Evolutionary conservation across 2,888 invertebrate genomes (phyloP).

Genomic region (Philereme transversata): DNA sequence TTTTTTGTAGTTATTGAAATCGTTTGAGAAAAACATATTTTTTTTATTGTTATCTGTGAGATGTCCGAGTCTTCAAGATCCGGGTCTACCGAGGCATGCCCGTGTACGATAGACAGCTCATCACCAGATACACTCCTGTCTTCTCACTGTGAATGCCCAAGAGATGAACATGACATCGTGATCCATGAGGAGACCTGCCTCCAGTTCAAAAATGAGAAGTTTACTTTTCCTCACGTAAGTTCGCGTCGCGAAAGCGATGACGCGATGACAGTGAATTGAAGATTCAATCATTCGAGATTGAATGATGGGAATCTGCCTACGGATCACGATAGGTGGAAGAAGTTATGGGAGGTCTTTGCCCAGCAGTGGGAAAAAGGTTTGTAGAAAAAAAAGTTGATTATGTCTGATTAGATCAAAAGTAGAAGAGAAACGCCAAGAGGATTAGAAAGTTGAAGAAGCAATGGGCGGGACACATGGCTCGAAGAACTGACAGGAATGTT

Average conservation of each 20-base stretch:
- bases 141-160: constrained; percentile 60
- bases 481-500: too few relatives aligned
- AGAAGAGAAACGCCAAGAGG: too few relatives aligned
- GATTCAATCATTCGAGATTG: too few relatives aligned
- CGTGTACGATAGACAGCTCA: constrained; percentile 51
- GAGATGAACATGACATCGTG: constrained; percentile 62
- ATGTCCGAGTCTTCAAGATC: constrained; percentile 47
- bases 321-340: too few relatives aligned
- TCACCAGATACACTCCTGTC: constrained; percentile 39
- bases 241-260: not conserved
- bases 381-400: too few relatives aligned
- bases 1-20: constrained; percentile 18
- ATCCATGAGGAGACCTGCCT: constrained; percentile 63
- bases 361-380: too few relatives aligned
- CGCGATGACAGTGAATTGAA: too few relatives aligned
- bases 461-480: too few relatives aligned
- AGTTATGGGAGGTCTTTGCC: too few relatives aligned
- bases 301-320: too few relatives aligned
- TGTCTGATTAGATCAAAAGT: too few relatives aligned
- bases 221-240: constrained; percentile 61
- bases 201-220: constrained; percentile 61
- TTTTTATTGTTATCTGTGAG: constrained; percentile 1
- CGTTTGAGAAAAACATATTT: constrained; percentile 6
- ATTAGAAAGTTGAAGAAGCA: too few relatives aligned
- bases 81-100: constrained; percentile 45